A percentile compares a stretch with the other conserved stretches of the same genome.
These are phyloP conservation scores for Cryptotis parvus DNA, from an alignment of 2,113 vertebrate genomes.

Conservation along the genomic window DNA sequence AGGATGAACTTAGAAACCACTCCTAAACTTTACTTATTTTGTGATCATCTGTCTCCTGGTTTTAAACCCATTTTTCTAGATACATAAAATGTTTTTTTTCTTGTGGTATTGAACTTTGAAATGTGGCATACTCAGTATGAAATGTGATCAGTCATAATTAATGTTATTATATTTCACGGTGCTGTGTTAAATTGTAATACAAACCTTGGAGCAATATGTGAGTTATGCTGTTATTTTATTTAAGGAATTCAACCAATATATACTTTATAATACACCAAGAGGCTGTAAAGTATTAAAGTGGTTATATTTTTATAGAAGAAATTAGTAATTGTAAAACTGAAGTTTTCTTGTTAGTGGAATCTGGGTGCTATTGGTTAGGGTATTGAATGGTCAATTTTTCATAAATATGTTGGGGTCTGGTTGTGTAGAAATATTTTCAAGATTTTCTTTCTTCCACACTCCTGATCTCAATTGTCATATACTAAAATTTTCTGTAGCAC, in stretches of 20 bases:
- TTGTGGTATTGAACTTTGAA: not conserved
- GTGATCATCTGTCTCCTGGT: not conserved
- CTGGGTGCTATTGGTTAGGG: fast-evolving
- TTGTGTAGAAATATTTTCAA: not conserved
- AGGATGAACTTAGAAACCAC: not conserved
- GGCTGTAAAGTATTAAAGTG: not conserved
- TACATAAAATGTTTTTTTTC: not conserved
- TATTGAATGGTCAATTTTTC: not conserved
- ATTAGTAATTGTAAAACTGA: not conserved
- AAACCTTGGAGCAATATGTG: not conserved
- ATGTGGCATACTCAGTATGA: no score
- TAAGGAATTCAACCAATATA: constrained; percentile 6
- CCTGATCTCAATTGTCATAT: not conserved
- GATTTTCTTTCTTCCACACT: not conserved
- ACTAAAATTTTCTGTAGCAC: constrained; percentile 28
- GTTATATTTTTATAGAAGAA: not conserved
- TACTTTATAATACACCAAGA: not conserved
- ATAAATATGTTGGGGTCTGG: not conserved
- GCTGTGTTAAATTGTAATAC: not conserved
- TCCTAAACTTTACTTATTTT: constrained; percentile 35
- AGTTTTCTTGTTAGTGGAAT: not conserved
- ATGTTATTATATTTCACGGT: not conserved
- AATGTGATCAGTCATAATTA: not conserved
- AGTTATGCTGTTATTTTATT: not conserved
- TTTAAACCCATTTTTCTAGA: not conserved